Base-by-base conservation (phyloP, 30 jellyfish, hydroid and myxozoan species). In the Turritopsis rubra region DNA sequence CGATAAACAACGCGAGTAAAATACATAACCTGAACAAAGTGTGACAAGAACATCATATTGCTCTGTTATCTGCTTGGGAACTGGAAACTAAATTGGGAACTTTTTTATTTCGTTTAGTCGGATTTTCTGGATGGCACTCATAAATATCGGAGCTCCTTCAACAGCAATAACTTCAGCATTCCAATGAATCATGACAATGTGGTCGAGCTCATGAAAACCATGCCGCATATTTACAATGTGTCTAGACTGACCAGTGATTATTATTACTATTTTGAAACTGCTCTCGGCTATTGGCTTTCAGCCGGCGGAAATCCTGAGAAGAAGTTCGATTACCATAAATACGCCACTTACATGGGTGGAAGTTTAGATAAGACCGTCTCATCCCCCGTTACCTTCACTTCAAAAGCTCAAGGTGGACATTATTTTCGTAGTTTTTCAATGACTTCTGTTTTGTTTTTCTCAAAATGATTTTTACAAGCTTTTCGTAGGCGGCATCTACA, bases 221-320 rank as follows among this genome's bases (percentile, higher is more conserved):
- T 66, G 72, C 98, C 98, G 24, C 18, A 41, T 9, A 81, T 92
- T 1, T 92, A 92, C 88, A 87, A 88, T 84, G 95, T 68, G 53
- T 83, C 96, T 24, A 7, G 66, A 81, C 54, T 92, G 9, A 75
- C 93, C 1, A 52, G n/a, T 7, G 96, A 82, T 0, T 92, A 92
- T 60, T 65, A 75, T 26, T 89, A 86, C 66, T 92, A 72, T 87
- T 92, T 92, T 82, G 98, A 92, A 71, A 86, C 87, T 52, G 98
- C 96, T 16, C 90, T 88, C n/a, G 98, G 98, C 16, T 92, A 79
- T 72, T 92, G 98, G 98, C 84, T 92, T 21, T 86, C 96, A 31
- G 86, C 81, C 52, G 96, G 98, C 21, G 98, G 96, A n/a, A 83
- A 74, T 26, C 96, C 93, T 1, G 83, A 82, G 18, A 95, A 91